These are phyloP conservation scores for Rugalucina vietnamica DNA, from an alignment of 2,888 invertebrate species.

Conservation along the genomic window DNA sequence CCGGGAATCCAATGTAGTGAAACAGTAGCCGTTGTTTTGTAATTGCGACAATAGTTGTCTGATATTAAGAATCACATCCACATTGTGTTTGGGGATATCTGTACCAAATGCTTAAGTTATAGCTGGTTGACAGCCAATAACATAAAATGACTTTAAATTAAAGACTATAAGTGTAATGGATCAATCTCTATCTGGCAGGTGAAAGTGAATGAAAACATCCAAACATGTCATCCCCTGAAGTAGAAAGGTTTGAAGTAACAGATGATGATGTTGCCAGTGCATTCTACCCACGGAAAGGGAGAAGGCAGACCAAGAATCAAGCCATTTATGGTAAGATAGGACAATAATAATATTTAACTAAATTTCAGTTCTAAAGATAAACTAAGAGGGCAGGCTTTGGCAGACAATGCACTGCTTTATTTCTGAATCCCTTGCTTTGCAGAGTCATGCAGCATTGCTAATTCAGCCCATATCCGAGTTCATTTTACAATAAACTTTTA, in stretches of 20 bases:
- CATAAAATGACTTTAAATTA: no score
- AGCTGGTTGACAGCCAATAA: constrained; percentile 25
- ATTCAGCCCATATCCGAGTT: no score
- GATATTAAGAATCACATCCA: constrained; percentile 1
- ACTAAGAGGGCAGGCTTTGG: no score
- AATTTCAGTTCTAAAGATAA: no score
- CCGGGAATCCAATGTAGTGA: constrained; percentile 17
- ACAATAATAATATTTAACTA: no score
- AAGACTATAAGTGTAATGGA: no score
- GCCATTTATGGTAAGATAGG: constrained; percentile 97
- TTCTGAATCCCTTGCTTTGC: no score
- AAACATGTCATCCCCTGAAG: constrained; percentile 87
- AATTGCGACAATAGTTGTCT: not conserved
- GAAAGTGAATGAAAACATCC: no score
- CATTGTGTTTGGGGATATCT: constrained; percentile 11
- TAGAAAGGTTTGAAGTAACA: constrained; percentile 97
- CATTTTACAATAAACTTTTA: no score
- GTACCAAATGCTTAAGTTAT: not conserved
- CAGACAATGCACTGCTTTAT: no score
- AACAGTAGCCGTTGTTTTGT: not conserved
- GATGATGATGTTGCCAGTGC: constrained; percentile 97
- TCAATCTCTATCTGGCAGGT: no score
- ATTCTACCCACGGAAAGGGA: constrained; percentile 91
- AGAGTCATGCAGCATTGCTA: no score
- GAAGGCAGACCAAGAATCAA: constrained; percentile 91